phyloP scores from a whole-genome alignment of 2,888 invertebrate genomes.

The Zygaena filipendulae region DNA sequence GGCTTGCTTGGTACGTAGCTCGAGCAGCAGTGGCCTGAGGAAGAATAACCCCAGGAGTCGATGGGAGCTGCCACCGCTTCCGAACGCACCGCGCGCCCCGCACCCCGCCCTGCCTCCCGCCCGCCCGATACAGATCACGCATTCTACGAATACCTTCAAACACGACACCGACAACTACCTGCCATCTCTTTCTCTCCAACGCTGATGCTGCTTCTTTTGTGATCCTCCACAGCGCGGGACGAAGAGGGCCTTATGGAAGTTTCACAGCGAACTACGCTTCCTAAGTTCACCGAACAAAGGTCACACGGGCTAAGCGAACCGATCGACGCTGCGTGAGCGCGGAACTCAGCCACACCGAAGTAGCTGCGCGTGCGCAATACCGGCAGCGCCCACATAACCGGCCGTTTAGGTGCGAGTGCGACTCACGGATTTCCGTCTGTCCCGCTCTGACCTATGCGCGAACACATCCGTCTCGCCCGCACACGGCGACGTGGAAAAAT shows the following conservation, averaged over 20 bases:
- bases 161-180: constrained; percentile 49
- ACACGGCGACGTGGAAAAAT: constrained; percentile 59
- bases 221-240: constrained; percentile 43
- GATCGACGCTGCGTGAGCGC: constrained; percentile 59
- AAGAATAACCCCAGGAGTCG: constrained; percentile 71
- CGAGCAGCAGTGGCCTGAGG: constrained; percentile 68
- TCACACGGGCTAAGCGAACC: constrained; percentile 61
- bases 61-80: constrained; percentile 69
- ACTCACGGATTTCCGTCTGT: constrained; percentile 29
- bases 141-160: constrained; percentile 66
- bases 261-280: constrained; percentile 64
- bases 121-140: constrained; percentile 67
- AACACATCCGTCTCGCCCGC: constrained; percentile 28
- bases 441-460: constrained; percentile 30
- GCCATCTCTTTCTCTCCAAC: constrained; percentile 56
- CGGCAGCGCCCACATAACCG: constrained; percentile 66
- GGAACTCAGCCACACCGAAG: constrained; percentile 56
- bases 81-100: constrained; percentile 59
- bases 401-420: constrained; percentile 49
- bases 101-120: constrained; percentile 36
- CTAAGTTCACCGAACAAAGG: constrained; percentile 67
- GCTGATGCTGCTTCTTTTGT: constrained; percentile 40
- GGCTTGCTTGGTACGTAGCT: constrained; percentile 65
- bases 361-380: constrained; percentile 65
- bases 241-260: constrained; percentile 60